Percentiles rank a stretch among this genome's conserved stretches.
Conservation (phyloP, 2,113 vertebrate species). For the Oryzias celebensis region DNA sequence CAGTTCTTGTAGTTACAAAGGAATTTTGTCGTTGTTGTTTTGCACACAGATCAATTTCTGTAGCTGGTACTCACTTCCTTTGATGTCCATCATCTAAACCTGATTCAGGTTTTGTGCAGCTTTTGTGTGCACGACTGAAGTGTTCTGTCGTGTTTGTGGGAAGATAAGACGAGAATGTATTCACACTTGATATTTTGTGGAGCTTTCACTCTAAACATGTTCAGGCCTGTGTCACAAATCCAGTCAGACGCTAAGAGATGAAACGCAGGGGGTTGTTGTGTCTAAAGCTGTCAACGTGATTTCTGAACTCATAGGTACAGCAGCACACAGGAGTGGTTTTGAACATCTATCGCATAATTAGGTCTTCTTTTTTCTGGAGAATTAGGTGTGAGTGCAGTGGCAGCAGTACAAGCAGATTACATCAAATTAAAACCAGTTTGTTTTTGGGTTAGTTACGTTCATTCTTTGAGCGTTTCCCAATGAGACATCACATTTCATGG, state of each 20-base stretch:
- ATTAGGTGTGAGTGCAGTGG: constrained; percentile 26
- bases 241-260: constrained; percentile 18
- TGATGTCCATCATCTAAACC: background rate
- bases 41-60: too few species aligned
- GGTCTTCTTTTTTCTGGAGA: background rate
- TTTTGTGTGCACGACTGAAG: constrained; percentile 14
- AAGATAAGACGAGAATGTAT: constrained; percentile 14
- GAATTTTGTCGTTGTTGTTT: too few species aligned
- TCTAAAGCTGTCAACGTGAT: too few species aligned
- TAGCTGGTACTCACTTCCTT: too few species aligned
- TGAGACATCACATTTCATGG: background rate
- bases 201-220: constrained; percentile 32
- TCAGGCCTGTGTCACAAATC: constrained; percentile 28
- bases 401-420: constrained; percentile 30
- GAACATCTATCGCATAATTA: constrained; percentile 43
- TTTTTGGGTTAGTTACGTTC: constrained; percentile 20
- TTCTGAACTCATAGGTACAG: background rate
- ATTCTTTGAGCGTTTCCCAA: constrained; percentile 10
- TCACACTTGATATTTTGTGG: constrained; percentile 21
- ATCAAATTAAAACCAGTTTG: constrained; percentile 29
- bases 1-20: too few species aligned
- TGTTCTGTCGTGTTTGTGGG: constrained; percentile 18
- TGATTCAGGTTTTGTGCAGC: constrained; percentile 8
- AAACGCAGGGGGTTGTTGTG: constrained; percentile 11
- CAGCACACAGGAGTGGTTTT: constrained; percentile 28